These are phyloP conservation scores for Mohoua ochrocephala DNA, from an alignment of 2,113 vertebrate species.

Conservation along the genomic window DNA sequence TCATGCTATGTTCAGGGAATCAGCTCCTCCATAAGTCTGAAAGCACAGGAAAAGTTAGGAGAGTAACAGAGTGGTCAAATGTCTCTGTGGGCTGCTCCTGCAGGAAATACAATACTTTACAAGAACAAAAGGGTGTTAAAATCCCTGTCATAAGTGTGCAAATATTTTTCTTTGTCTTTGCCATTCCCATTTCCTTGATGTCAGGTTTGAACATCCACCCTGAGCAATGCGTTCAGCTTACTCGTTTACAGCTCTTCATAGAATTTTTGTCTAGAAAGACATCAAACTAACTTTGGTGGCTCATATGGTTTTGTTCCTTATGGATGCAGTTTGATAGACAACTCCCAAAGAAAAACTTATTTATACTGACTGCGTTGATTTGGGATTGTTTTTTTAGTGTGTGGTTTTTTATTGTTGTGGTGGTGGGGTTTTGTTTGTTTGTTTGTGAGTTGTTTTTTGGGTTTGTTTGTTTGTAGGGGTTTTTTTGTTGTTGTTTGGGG, in stretches of 20 bases:
- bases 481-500: background rate
- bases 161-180: background rate
- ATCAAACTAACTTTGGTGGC: background rate
- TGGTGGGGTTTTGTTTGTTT: background rate
- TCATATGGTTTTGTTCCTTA: accelerated
- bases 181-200: background rate
- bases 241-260: accelerated
- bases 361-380: too few relatives aligned
- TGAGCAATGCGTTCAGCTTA: background rate
- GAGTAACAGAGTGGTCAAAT: too few relatives aligned
- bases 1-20: background rate
- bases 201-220: background rate
- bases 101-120: accelerated
- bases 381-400: background rate
- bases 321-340: accelerated
- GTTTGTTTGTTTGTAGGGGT: too few relatives aligned
- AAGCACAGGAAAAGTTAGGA: background rate
- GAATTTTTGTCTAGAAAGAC: background rate
- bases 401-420: background rate
- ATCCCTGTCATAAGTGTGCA: background rate
- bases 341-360: background rate
- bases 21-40: background rate
- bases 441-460: background rate
- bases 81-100: background rate
- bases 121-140: background rate